Percentiles rank a stretch among this genome's conserved stretches.
phyloP scores from a whole-genome alignment of 2,888 invertebrate genomes.

The Osedax fenrisi region DNA sequence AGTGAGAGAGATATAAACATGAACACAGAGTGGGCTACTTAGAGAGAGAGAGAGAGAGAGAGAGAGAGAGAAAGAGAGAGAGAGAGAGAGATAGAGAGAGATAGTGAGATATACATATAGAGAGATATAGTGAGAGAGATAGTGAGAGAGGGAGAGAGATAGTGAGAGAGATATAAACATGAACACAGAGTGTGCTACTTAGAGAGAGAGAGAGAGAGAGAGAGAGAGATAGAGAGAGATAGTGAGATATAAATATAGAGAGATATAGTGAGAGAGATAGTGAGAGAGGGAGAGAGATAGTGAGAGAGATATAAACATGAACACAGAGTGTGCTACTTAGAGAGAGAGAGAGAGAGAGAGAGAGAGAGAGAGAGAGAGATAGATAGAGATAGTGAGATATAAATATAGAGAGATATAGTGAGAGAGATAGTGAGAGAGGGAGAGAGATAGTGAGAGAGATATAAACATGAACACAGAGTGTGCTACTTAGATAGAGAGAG shows the following conservation, averaged over 20 bases:
- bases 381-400: background rate
- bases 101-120: no score
- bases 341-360: background rate
- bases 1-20: no score
- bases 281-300: background rate
- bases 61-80: no score
- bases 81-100: no score
- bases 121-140: no score
- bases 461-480: background rate
- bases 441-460: background rate
- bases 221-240: no score
- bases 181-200: no score
- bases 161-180: no score
- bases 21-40: no score
- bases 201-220: no score
- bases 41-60: no score
- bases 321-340: background rate
- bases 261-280: background rate
- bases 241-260: background rate
- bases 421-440: background rate
- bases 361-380: background rate
- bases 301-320: background rate
- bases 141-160: no score
- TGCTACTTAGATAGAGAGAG: background rate
- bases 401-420: background rate